Conservation (phyloP, 2,888 invertebrate species). For the Pharmacophagus antenor region DNA sequence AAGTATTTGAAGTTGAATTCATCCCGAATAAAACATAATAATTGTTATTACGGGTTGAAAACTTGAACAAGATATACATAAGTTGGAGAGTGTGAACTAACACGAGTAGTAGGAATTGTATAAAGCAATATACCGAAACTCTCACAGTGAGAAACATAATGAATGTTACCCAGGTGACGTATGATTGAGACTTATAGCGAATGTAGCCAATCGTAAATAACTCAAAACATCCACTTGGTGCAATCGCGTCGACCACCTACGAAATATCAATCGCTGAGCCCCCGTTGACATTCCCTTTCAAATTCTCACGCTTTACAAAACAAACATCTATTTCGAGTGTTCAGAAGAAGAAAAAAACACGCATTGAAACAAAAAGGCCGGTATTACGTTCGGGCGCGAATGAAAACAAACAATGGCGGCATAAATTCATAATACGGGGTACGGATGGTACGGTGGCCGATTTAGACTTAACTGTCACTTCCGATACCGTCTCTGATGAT, state of each 20-base stretch:
- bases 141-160: constrained; percentile 8
- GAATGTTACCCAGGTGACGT: constrained; percentile 12
- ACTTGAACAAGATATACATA: too few relatives aligned
- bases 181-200: constrained; percentile 11
- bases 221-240: constrained; percentile 25
- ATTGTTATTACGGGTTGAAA: too few relatives aligned
- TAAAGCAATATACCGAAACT: constrained; percentile 3
- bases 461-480: constrained; percentile 37
- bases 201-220: constrained; percentile 25
- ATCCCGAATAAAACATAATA: too few relatives aligned
- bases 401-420: constrained; percentile 62
- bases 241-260: constrained; percentile 43
- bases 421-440: constrained; percentile 52
- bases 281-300: constrained; percentile 57
- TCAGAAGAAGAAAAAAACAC: constrained; percentile 45
- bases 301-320: constrained; percentile 67
- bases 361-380: constrained; percentile 53
- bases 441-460: constrained; percentile 32
- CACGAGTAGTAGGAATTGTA: too few relatives aligned
- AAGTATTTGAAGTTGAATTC: too few relatives aligned
- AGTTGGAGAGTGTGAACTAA: too few relatives aligned
- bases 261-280: constrained; percentile 43
- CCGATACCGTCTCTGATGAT: constrained; percentile 35
- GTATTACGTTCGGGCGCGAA: constrained; percentile 59
- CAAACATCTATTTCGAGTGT: constrained; percentile 63